Base-by-base conservation (phyloP, 2,797 vertebrate species). In the Enteromius fasciolatus region DNA sequence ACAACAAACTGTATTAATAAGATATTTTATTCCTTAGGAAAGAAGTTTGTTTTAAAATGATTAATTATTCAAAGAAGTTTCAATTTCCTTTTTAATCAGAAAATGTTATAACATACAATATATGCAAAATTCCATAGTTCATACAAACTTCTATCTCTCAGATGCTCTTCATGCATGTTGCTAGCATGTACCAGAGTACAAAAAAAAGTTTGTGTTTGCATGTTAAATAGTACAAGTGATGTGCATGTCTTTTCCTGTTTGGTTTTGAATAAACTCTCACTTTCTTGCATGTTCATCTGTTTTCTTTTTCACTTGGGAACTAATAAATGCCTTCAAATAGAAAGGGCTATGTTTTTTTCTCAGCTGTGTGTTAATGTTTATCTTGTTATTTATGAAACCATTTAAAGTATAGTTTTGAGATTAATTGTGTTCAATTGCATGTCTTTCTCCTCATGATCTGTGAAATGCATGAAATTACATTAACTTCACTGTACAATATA, bases 201-300 rank as follows among this genome's bases (percentile, higher is more conserved):
- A 72, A 31, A 59, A 69, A n/a, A 63, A 5, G 36, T 88, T 76
- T 85, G 54, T 75, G 85, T 76, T 88, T 91, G 87, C 61, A 88
- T 81, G 78, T 84, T 94, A 94, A 93, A 93, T 89, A 68, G 80
- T 82, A 80, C 74, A 46, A 79, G 78, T 84, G 41, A 82, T 69
- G 76, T 93, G 92, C 93, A 93, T 93, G 92, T 90, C 78, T 90
- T 87, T 86, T 88, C 77, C 75, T 92, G 72, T 83, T 25, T 67
- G 46, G 87, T 61, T 86, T 69, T 54, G 36, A 86, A 75, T 86
- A 82, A 81, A 80, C 28, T 46, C 70, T 73, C 25, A n/a, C 5
- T 79, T 76, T 87, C 14, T 87, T 78, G 33, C 88, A 69, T 70
- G 78, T 31, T 31, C 18, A 31, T 63, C 12, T 63, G 25, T 31